Evolutionary conservation across 2,888 invertebrate species (phyloP).

Genomic region (Danaus chrysippus): DNA sequence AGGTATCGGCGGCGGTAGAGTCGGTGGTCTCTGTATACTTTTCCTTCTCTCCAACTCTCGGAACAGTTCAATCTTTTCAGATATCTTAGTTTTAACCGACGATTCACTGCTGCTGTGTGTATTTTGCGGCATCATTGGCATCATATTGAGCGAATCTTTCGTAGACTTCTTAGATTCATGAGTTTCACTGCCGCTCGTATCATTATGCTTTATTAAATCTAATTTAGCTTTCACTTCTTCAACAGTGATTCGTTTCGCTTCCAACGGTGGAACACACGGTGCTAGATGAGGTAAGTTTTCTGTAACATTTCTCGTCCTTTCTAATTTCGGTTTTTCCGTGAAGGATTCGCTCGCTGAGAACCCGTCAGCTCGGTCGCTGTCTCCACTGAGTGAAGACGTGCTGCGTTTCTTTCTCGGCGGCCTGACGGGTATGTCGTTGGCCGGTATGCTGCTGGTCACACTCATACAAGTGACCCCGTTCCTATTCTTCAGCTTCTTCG

Average conservation of each 20-base stretch:
- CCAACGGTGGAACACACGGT: conserved; percentile 56
- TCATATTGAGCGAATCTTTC: conserved; percentile 46
- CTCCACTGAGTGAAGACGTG: conserved; percentile 81
- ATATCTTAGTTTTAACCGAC: conserved; percentile 71
- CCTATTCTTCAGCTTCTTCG: conserved; percentile 82
- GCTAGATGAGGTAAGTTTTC: conserved; percentile 76
- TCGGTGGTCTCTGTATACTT: conserved; percentile 71
- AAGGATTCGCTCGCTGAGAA: conserved; percentile 68
- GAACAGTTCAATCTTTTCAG: conserved; percentile 73
- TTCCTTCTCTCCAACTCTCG: conserved; percentile 70
- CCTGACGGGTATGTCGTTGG: conserved; percentile 79
- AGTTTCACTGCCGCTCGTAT: conserved; percentile 71
- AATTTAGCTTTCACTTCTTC: conserved; percentile 80
- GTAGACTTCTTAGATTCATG: conserved; percentile 74
- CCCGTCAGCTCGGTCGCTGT: conserved; percentile 79
- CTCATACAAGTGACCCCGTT: conserved; percentile 89
- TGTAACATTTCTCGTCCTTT: conserved; percentile 78
- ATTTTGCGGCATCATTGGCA: conserved; percentile 38
- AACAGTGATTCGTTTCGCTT: conserved; percentile 68
- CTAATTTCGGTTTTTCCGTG: conserved; percentile 69
- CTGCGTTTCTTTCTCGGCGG: conserved; percentile 88
- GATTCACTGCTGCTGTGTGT: conserved; percentile 61
- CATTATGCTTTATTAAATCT: conserved; percentile 67
- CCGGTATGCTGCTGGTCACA: conserved; percentile 81
- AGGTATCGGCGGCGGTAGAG: conserved; percentile 70